Evolutionary conservation across 2,888 invertebrate species (phyloP).

Genomic region (Tenthredo amoena): DNA sequence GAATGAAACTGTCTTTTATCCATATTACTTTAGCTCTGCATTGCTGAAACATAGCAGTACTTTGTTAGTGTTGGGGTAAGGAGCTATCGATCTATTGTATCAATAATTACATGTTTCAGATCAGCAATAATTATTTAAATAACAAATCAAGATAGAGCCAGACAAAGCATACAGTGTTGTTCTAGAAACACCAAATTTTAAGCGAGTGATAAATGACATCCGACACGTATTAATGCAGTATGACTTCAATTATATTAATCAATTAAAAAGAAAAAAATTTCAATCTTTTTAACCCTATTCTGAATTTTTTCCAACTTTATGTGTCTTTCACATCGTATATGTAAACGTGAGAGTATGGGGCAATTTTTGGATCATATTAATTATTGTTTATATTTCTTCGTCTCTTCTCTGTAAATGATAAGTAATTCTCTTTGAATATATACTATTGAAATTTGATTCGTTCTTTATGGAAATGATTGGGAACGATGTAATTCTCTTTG

Average conservation of each 20-base stretch:
- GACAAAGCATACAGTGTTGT: conserved; percentile 32
- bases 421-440: conserved; percentile 25
- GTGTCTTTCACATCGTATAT: not conserved
- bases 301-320: not conserved
- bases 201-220: not conserved
- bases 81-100: not conserved
- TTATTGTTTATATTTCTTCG: not conserved
- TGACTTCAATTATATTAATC: not conserved
- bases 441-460: conserved; percentile 11
- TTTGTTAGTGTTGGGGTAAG: not conserved
- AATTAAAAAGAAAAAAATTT: not conserved
- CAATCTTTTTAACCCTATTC: not conserved
- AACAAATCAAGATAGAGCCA: not conserved
- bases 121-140: not conserved
- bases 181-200: not conserved
- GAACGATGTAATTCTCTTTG: conserved; percentile 5
- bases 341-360: not conserved
- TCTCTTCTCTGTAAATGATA: not conserved
- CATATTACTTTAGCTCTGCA: not conserved
- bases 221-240: not conserved
- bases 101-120: not conserved
- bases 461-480: conserved; percentile 46
- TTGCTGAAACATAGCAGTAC: not conserved
- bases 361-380: not conserved
- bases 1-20: not conserved